Evolutionary conservation across 2,888 invertebrate genomes (phyloP).

Genomic region (Synanthedon andrenaeformis): DNA sequence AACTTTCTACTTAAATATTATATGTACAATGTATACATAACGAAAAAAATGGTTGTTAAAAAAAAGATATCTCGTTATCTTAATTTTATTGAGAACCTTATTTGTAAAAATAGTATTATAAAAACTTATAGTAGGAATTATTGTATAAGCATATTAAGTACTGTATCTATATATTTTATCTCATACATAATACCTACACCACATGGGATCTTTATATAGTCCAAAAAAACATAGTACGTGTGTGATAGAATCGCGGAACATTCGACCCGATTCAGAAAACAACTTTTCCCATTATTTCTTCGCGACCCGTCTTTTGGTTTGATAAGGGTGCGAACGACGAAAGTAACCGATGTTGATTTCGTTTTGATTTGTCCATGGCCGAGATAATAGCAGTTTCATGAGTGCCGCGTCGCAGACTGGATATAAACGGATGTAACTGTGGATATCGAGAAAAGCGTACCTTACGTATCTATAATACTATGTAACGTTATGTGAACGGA

Average conservation of each 20-base stretch:
- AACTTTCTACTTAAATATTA: no score
- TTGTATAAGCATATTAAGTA: no score
- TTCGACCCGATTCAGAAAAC: constrained; percentile 19
- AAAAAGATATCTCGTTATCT: no score
- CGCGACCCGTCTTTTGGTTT: constrained; percentile 42
- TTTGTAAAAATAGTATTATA: no score
- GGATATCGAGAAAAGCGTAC: constrained; percentile 16
- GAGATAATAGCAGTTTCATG: constrained; percentile 59
- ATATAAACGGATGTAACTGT: constrained; percentile 15
- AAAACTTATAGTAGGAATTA: no score
- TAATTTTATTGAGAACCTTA: no score
- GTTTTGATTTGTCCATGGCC: constrained; percentile 55
- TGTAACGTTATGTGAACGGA: constrained; percentile 16
- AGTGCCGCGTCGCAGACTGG: constrained; percentile 16
- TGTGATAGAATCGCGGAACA: constrained; percentile 27
- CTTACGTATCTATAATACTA: constrained; percentile 5
- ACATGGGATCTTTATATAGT: constrained; percentile 7
- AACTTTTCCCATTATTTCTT: constrained; percentile 53
- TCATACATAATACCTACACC: not conserved
- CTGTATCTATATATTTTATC: no score
- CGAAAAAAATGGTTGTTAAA: no score
- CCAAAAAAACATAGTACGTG: constrained; percentile 19
- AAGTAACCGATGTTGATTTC: constrained; percentile 64
- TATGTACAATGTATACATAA: no score
- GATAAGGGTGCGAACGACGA: constrained; percentile 56